Evolutionary conservation across 1,140 invertebrate species (phyloP).

Genomic region (Dendrolimus kikuchii): DNA sequence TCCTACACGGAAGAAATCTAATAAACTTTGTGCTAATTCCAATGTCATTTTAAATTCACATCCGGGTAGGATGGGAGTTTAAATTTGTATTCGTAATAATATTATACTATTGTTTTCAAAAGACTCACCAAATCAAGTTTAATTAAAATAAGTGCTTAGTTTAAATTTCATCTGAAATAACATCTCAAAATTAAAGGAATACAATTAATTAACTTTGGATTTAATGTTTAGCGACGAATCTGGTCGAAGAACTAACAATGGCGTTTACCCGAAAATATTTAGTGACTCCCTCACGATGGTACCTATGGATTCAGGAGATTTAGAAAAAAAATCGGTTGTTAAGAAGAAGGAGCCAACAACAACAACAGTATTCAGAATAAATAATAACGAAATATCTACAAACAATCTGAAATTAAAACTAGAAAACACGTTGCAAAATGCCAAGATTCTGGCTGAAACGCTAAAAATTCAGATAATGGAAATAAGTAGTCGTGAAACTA

Average conservation of each 20-base stretch:
- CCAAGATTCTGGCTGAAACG: conserved; percentile 25
- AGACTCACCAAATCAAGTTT: too few relatives aligned
- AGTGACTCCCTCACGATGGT: not conserved
- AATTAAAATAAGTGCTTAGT: too few relatives aligned
- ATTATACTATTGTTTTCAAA: too few relatives aligned
- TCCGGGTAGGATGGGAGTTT: too few relatives aligned
- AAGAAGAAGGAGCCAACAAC: not conserved
- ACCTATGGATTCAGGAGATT: not conserved
- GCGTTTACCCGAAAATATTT: not conserved
- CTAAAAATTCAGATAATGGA: conserved; percentile 32
- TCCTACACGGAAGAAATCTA: too few relatives aligned
- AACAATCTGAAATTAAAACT: conserved; percentile 20
- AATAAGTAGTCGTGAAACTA: conserved; percentile 21
- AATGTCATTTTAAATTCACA: too few relatives aligned
- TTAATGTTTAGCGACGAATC: not conserved
- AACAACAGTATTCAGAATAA: not conserved
- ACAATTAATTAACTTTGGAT: too few relatives aligned
- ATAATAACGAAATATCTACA: conserved; percentile 5
- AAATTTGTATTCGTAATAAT: too few relatives aligned
- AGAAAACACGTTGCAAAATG: conserved; percentile 28
- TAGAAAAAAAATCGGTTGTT: not conserved
- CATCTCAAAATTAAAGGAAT: too few relatives aligned
- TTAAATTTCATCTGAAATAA: too few relatives aligned
- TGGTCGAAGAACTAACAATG: conserved; percentile 3
- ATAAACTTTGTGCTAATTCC: too few relatives aligned